Evolutionary conservation across 92 coral and sea anemone species (phyloP).

Genomic region (Siderastrea radians): DNA sequence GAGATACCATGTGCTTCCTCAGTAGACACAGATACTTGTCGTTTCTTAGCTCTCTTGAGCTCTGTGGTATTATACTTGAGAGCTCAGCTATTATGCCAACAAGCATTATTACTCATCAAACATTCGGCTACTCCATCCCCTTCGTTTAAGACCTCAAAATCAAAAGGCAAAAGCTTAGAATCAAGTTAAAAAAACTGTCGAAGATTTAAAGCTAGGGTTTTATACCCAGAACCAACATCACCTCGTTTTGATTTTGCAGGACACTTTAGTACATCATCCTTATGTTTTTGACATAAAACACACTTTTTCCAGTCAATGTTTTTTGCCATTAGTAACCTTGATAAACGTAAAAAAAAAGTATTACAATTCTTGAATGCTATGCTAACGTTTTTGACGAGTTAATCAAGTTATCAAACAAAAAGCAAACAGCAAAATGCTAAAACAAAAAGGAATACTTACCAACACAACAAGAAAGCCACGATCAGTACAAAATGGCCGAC

Average conservation of each 20-base stretch:
- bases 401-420: too few relatives aligned
- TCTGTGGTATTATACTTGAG: neutral
- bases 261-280: slow-evolving; percentile 28
- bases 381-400: too few relatives aligned
- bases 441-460: too few relatives aligned
- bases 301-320: neutral
- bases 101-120: neutral
- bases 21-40: neutral
- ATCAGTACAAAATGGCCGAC: too few relatives aligned
- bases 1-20: neutral
- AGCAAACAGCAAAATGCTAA: too few relatives aligned
- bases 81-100: neutral
- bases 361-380: too few relatives aligned
- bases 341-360: too few relatives aligned
- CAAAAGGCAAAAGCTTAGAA: neutral
- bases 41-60: neutral
- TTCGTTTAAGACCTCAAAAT: neutral
- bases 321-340: too few relatives aligned
- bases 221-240: slow-evolving; percentile 46
- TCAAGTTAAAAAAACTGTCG: slow-evolving; percentile 20
- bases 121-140: neutral
- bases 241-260: slow-evolving; percentile 38
- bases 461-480: too few relatives aligned
- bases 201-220: slow-evolving; percentile 19
- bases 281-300: neutral